Base-by-base conservation (phyloP, 2,113 vertebrate genomes). In the Cavia aperea region DNA sequence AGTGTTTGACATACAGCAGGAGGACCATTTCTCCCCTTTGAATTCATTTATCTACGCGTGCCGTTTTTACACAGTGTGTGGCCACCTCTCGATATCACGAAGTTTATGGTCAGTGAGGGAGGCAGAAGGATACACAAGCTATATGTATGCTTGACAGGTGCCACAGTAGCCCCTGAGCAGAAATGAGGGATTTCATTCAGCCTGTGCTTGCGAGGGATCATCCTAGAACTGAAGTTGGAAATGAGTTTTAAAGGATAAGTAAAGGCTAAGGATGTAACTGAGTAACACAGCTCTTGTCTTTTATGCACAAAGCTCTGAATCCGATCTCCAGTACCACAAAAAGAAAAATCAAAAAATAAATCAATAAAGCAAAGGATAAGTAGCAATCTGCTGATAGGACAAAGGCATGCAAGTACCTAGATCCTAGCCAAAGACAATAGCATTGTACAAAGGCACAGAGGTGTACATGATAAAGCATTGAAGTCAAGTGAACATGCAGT, bases 401-500 rank as follows among this genome's bases (percentile, higher is more conserved):
- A 43, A 81, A 90, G 26, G 33, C n/a, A 13, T 58, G 43, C 43
- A 29, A 88, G 13, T 29, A 89, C 87, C 21, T 81, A 24, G 16
- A 7, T 81, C 33, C 21, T 60, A 31, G 65, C 12, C 46, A 66
- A 36, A 81, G 54, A 65, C 4, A 43, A 43, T 60, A 68, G 36
- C 18, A 12, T 87, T 87, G 49, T 77, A 89, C 18, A 79, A 54
- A 93, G 51, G 10, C 81, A 84, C 18, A 68, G 63, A 77, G 65
- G 36, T 29, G 39, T 66, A 60, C 29, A 3, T 24, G 0, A 81
- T 83, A 82, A 62, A 86, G 39, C 23, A 84, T 49, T 88, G 49
- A 89, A 84, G 56, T 89, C 43, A 89, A 87, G 84, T 77, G 73
- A 49, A 88, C 84, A 83, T 86, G 33, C 82, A 24, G 70, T 90